phyloP scores from a whole-genome alignment of 2,797 vertebrate species.

The Microchirus variegatus region DNA sequence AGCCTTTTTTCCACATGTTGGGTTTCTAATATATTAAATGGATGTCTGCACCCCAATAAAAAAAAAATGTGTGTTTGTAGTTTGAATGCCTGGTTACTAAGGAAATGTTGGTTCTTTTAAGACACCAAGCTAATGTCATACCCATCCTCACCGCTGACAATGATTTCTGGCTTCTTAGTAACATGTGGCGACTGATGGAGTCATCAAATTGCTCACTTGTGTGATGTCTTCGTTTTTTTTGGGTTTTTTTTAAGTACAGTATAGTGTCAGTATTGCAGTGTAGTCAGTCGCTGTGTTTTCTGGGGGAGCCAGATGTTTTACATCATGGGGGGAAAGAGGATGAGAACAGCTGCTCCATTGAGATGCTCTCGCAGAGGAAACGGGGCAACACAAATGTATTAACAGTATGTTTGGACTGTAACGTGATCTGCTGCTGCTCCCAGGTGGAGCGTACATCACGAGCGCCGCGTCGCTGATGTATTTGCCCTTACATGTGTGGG shows the following conservation, averaged over 20 bases:
- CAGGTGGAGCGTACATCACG: slow-evolving; percentile 51
- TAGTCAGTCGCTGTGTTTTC: slow-evolving; percentile 26
- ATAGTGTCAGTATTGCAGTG: neutral
- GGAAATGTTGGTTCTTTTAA: neutral
- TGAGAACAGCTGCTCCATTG: slow-evolving; percentile 71
- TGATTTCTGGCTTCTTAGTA: slow-evolving; percentile 1
- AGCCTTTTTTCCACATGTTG: slow-evolving; percentile 79
- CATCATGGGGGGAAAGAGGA: slow-evolving; percentile 34
- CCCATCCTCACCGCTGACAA: neutral
- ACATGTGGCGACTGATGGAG: neutral
- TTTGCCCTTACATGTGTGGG: slow-evolving; percentile 16
- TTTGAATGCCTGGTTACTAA: slow-evolving; percentile 37
- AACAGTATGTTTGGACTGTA: slow-evolving; percentile 57
- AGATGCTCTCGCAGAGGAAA: slow-evolving; percentile 49
- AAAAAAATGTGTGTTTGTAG: slow-evolving; percentile 73
- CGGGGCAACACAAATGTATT: slow-evolving; percentile 44
- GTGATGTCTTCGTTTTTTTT: slow-evolving; percentile 15
- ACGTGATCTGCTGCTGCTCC: slow-evolving; percentile 46
- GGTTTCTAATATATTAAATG: slow-evolving; percentile 87
- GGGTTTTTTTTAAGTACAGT: slow-evolving; percentile 4
- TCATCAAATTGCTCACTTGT: slow-evolving; percentile 18
- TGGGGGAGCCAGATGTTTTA: slow-evolving; percentile 72
- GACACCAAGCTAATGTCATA: neutral
- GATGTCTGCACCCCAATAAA: slow-evolving; percentile 83
- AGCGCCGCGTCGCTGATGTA: slow-evolving; percentile 26